Conservation (phyloP, 2,797 vertebrate species). For the Aulostomus chinensis region DNA sequence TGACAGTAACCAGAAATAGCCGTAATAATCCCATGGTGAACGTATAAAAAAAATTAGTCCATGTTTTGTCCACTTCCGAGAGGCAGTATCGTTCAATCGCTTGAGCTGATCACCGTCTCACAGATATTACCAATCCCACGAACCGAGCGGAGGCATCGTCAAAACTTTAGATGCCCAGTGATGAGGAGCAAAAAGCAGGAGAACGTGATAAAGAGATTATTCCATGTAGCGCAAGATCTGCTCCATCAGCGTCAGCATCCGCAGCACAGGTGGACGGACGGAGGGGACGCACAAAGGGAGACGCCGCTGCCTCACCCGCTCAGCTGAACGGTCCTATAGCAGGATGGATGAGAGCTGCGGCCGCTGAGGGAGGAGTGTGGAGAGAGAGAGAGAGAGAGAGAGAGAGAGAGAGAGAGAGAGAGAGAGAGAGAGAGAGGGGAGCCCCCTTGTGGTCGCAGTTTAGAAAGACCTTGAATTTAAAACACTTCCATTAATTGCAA, state of each 20-base stretch:
- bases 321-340: constrained; percentile 58
- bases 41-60: constrained; percentile 72
- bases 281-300: constrained; percentile 45
- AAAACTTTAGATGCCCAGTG: constrained; percentile 68
- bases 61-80: constrained; percentile 77
- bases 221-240: constrained; percentile 51
- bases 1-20: constrained; percentile 74
- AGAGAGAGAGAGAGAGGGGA: constrained; percentile 1
- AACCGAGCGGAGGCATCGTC: constrained; percentile 67
- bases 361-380: constrained; percentile 20
- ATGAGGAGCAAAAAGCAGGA: background rate
- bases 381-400: constrained; percentile 2
- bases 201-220: constrained; percentile 34
- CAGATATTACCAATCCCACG: constrained; percentile 68
- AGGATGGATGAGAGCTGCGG: constrained; percentile 34
- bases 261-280: constrained; percentile 60
- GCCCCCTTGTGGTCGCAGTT: constrained; percentile 62
- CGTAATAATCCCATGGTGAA: constrained; percentile 82
- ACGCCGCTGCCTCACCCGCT: constrained; percentile 37
- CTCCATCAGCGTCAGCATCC: constrained; percentile 51
- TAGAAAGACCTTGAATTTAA: constrained; percentile 4
- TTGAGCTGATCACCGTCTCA: constrained; percentile 45
- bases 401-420: background rate
- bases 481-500: background rate
- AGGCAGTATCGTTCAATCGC: constrained; percentile 59